Evolutionary conservation across 2,888 invertebrate genomes (phyloP), one percentile per base, ranked within the genome.

Genomic region (Ectemnius cavifrons): DNA sequence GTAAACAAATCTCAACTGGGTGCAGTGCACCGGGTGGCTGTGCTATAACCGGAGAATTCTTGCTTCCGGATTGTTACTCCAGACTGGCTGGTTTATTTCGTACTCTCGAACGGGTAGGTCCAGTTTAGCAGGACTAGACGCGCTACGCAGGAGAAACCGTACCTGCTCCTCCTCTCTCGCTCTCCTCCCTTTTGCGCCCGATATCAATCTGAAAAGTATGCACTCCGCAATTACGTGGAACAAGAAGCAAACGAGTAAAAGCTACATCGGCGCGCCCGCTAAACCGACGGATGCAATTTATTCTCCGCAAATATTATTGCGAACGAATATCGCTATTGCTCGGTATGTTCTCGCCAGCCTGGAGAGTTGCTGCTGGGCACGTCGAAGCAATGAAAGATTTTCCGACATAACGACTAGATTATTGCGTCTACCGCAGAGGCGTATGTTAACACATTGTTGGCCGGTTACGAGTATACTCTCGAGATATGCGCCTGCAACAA

Each of bases 31-130:
- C n/a, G 52, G 14, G 52, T 13, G 37, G 37, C 8, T 37, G 23
- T 59, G 67, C 23, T 67, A 65, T 58, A 67, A 61, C 62, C 61
- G 72, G 49, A 68, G 59, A 49, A 65, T 56, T 47, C 57, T 47
- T 56, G 67, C 72, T 79, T 71, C 77, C 66, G 74, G 75, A 72
- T 79, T 71, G 63, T 67, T 70, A 63, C 67, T 63, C 58, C 47
- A 63, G 59, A 74, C 66, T 77, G 70, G 70, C 72, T 79, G 45
- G 68, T 72, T 79, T 71, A 70, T 77, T 70, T 75, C 69, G 64
- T 74, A 11, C 37, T 37, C 23, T 23, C 59, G 63, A 77, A 77
- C 77, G 60, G 69, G 79, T 71, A 67, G 71, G 67, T 77, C 77
- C 66, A 63, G 79, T 79, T 75, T 72, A 77, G 63, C 72, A 60